phyloP scores from a whole-genome alignment of 2,113 vertebrate genomes.

The Ascaphus truei region DNA sequence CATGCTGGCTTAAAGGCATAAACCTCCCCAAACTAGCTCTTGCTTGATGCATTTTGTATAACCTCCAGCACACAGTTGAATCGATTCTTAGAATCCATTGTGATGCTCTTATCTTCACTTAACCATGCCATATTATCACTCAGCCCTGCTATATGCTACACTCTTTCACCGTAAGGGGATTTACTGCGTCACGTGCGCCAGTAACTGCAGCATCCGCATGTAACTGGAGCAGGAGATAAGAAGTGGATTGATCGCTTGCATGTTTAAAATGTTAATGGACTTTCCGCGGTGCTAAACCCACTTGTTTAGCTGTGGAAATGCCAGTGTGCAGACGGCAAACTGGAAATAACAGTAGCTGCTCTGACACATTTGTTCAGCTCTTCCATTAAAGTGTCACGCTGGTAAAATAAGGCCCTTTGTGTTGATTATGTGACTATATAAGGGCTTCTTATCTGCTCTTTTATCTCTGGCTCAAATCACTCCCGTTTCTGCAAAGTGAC shows the following conservation, averaged over 20 bases:
- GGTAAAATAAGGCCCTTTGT: not conserved
- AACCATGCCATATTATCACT: not conserved
- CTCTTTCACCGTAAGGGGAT: constrained; percentile 18
- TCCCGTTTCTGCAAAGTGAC: not conserved
- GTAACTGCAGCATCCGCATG: constrained; percentile 34
- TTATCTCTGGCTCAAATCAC: not conserved
- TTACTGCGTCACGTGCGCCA: constrained; percentile 33
- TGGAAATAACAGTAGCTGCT: not conserved
- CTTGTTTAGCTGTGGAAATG: not conserved
- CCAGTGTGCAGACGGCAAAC: not conserved
- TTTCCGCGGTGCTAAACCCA: constrained; percentile 5
- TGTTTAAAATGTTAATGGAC: constrained; percentile 45
- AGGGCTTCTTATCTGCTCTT: not conserved
- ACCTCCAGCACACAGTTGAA: constrained; percentile 22
- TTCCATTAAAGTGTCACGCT: not conserved
- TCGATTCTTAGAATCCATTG: not conserved
- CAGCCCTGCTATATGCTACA: not conserved
- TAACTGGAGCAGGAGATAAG: constrained; percentile 47
- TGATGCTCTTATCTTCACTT: not conserved
- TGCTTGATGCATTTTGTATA: not conserved
- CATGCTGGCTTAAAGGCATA: not conserved
- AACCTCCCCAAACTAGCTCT: not conserved
- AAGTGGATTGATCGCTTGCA: constrained; percentile 37
- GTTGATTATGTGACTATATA: not conserved
- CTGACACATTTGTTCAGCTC: not conserved